These are phyloP conservation scores for Ruditapes philippinarum DNA, from an alignment of 1,140 invertebrate genomes.

Conservation along the genomic window DNA sequence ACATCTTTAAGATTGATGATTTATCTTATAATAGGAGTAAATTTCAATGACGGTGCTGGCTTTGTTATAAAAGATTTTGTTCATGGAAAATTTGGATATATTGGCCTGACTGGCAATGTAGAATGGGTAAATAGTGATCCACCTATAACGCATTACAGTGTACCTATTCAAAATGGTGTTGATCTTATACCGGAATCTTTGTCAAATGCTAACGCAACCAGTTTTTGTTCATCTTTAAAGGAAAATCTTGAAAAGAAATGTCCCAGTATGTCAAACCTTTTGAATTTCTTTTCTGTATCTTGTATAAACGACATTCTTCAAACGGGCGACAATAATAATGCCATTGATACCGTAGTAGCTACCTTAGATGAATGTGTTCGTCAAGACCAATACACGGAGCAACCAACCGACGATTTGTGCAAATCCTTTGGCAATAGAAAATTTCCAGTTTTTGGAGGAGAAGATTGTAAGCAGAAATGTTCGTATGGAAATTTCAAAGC, in stretches of 20 bases:
- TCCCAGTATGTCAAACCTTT: background rate
- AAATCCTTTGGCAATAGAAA: slow-evolving; percentile 35
- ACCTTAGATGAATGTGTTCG: slow-evolving; percentile 4
- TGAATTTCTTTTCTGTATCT: slow-evolving; percentile 16
- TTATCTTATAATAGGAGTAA: slow-evolving; percentile 4
- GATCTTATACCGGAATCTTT: background rate
- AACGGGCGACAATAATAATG: slow-evolving; percentile 13
- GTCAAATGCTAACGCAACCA: background rate
- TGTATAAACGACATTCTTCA: slow-evolving; percentile 42
- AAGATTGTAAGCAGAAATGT: slow-evolving; percentile 30
- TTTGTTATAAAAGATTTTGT: slow-evolving; percentile 30
- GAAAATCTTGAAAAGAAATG: background rate
- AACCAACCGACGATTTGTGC: slow-evolving; percentile 16
- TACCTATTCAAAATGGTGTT: slow-evolving; percentile 22
- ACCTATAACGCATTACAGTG: slow-evolving; percentile 30
- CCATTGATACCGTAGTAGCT: slow-evolving; percentile 21
- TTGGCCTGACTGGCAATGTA: slow-evolving; percentile 1
- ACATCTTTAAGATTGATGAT: background rate
- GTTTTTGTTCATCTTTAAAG: background rate
- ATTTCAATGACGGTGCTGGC: slow-evolving; percentile 59
- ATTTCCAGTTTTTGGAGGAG: slow-evolving; percentile 38
- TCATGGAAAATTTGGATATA: background rate
- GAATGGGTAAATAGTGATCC: slow-evolving; percentile 33
- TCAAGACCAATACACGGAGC: background rate
- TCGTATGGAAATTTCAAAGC: slow-evolving; percentile 19